Base-by-base conservation (phyloP, 2,113 vertebrate species). In the Sphaerodactylus townsendi region DNA sequence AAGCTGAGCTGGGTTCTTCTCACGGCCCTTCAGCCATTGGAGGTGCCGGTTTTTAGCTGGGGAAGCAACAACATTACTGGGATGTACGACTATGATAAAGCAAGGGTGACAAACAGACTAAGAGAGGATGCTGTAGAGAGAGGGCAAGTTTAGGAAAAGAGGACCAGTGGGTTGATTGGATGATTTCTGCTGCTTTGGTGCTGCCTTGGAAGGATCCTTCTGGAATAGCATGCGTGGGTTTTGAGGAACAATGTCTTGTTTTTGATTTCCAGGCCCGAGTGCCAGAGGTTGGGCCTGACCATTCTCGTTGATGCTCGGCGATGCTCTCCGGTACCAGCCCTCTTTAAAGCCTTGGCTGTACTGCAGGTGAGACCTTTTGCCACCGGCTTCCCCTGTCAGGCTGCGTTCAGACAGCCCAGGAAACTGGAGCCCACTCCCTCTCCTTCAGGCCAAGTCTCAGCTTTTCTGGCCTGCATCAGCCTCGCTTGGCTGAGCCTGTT, bases 281-380 rank as follows among this genome's bases (percentile, higher is more conserved):
- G 96, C 56, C 95, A 89, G 41, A 93, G 93, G 25, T 68, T 94
- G 75, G 98, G 98, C 35, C 92, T 98, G 73, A 97, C 96, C 0
- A 93, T 98, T 46, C 91, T 98, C 15, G 95, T 98, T 85, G 98
- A 98, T 68, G 96, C 96, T 76, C 96, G 96, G 2, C 89, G 93
- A 84, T 96, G 96, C 71, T 93, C 95, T 7, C 97, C 97, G 0
- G 90, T 91, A 69, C 94, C 95, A 3, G 91, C 93, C 35, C 93
- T 98, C 80, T 95, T 97, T 92, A 94, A 96, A 39, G 96, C 91
- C 0, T 96, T 97, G 88, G 84, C 89, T 85, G 90, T 44, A 0
- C 71, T 98, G 65, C 97, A 98, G 95, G 97, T 98, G 90, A 95
- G 95, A 87, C 41, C 19, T 41, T 0, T 7, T 74, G 84, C 84